A percentile compares a stretch with the other conserved stretches of the same genome.
phyloP scores from a whole-genome alignment of 2,888 invertebrate species.

The Drosophila fulvimacula region DNA sequence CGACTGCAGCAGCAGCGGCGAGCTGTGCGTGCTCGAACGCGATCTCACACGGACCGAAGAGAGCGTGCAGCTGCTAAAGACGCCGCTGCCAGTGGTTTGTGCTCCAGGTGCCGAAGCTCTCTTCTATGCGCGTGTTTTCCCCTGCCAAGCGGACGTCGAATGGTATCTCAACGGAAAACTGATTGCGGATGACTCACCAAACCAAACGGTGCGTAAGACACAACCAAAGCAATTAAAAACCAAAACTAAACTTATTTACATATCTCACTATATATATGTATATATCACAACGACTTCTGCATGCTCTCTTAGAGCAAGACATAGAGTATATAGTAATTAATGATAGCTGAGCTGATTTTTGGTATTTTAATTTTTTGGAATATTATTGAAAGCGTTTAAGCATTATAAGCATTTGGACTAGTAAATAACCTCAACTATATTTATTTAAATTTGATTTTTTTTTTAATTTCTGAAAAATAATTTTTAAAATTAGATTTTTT shows the following conservation, averaged over 20 bases:
- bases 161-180: conserved; percentile 85
- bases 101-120: conserved; percentile 85
- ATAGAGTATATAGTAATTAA: not conserved
- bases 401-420: no score
- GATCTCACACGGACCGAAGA: conserved; percentile 84
- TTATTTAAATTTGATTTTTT: no score
- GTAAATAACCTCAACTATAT: no score
- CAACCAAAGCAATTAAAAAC: conserved; percentile 1
- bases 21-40: conserved; percentile 74
- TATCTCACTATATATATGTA: not conserved
- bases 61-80: conserved; percentile 86
- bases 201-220: conserved; percentile 82
- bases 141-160: conserved; percentile 82
- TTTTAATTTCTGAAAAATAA: no score
- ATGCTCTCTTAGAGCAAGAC: not conserved
- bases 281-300: not conserved
- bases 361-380: not conserved
- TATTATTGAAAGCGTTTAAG: no score
- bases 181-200: conserved; percentile 83
- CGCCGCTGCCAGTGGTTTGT: conserved; percentile 86
- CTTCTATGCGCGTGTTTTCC: conserved; percentile 86
- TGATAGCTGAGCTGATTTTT: not conserved
- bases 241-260: conserved; percentile 2
- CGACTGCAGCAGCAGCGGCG: conserved; percentile 86
- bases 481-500: no score